Conservation (phyloP, 2,888 invertebrate genomes). For the Clistopyga incitator region DNA sequence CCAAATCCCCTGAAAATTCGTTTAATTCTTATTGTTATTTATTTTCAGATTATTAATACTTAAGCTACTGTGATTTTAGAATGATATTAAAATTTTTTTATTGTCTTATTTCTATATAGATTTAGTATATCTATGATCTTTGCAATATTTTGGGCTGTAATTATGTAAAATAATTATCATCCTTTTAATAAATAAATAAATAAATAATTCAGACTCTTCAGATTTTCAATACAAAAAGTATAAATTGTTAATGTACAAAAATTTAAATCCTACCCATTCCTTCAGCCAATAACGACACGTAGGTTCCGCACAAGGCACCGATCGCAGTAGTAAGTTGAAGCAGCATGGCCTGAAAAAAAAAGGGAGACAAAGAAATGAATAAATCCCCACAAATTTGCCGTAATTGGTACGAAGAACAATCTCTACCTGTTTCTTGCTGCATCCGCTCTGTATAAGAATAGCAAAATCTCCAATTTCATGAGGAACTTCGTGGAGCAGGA, state of each 20-base stretch:
- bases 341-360: conserved; percentile 91
- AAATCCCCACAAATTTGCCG: not conserved
- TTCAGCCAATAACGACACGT: conserved; percentile 93
- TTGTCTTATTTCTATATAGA: too few species aligned
- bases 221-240: not conserved
- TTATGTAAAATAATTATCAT: too few species aligned
- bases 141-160: too few species aligned
- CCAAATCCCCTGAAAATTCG: conserved; percentile 86
- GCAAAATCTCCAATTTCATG: conserved; percentile 99
- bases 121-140: too few species aligned
- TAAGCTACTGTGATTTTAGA: too few species aligned
- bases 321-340: conserved; percentile 97
- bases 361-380: conserved; percentile 46
- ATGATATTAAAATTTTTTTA: too few species aligned
- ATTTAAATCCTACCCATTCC: conserved; percentile 85
- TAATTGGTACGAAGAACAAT: not conserved
- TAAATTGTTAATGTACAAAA: conserved; percentile 19
- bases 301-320: conserved; percentile 97
- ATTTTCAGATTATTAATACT: too few species aligned
- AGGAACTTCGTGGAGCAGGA: conserved; percentile 98
- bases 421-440: conserved; percentile 92
- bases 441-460: conserved; percentile 98
- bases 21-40: not conserved
- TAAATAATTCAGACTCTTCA: too few species aligned
- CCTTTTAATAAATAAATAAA: too few species aligned